Conservation (phyloP, 2,888 invertebrate species). For the Lacanobia wlatinum region DNA sequence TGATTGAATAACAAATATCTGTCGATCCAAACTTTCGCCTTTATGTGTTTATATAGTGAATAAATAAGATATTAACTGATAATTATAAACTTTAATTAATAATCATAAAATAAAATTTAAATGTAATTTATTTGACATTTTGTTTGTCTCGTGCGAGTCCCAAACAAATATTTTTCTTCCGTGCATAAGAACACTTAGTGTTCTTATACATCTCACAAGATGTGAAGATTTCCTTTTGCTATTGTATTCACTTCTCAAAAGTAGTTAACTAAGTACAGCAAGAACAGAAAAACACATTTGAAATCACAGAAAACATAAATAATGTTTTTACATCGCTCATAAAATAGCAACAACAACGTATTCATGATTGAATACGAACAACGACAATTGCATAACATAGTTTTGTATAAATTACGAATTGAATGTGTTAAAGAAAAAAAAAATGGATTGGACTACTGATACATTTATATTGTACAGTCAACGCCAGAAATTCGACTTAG, state of each 20-base stretch:
- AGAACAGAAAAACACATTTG: not conserved
- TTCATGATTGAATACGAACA: constrained; percentile 11
- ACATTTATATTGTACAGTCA: constrained; percentile 37
- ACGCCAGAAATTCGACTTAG: not conserved
- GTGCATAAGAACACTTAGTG: too few relatives aligned
- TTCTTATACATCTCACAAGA: too few relatives aligned
- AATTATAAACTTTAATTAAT: too few relatives aligned
- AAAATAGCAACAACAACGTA: not conserved
- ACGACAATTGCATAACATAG: constrained; percentile 24
- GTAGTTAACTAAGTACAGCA: not conserved
- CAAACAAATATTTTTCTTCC: too few relatives aligned
- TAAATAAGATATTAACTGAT: too few relatives aligned
- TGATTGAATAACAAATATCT: too few relatives aligned
- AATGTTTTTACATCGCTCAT: too few relatives aligned
- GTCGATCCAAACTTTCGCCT: too few relatives aligned
- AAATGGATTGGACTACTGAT: constrained; percentile 12
- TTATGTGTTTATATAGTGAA: too few relatives aligned
- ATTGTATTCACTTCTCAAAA: not conserved
- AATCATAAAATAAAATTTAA: too few relatives aligned
- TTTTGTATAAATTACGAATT: constrained; percentile 15
- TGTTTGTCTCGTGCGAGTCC: too few relatives aligned
- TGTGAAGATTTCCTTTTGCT: not conserved
- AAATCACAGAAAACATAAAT: not conserved
- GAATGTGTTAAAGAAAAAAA: constrained; percentile 21
- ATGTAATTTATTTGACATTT: too few relatives aligned